A percentile compares a stretch with the other conserved stretches of the same genome.
Conservation (phyloP, 2,888 invertebrate species). For the Aphrophora alni region DNA sequence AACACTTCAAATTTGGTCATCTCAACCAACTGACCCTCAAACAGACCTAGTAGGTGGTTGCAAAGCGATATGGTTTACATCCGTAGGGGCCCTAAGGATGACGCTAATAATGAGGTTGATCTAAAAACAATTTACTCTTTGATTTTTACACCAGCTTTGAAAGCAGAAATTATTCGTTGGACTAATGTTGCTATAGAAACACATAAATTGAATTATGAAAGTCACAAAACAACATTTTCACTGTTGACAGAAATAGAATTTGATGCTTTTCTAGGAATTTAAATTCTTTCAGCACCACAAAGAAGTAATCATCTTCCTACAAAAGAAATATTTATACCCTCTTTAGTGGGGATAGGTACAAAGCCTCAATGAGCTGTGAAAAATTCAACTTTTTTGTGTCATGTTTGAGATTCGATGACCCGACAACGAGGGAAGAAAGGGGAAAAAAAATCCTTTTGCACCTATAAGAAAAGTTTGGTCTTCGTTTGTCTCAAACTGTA, state of each 20-base stretch:
- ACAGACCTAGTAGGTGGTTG: no score
- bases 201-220: background rate
- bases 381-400: slow-evolving; percentile 40
- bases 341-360: slow-evolving; percentile 28
- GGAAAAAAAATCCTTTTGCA: slow-evolving; percentile 32
- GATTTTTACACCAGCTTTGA: slow-evolving; percentile 14
- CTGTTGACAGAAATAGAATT: slow-evolving; percentile 21
- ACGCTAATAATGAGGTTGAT: slow-evolving; percentile 10
- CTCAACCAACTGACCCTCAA: no score
- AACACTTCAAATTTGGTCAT: no score
- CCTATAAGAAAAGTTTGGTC: slow-evolving; percentile 41
- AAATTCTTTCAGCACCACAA: slow-evolving; percentile 19
- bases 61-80: no score
- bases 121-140: slow-evolving; percentile 9
- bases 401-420: slow-evolving; percentile 36
- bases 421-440: slow-evolving; percentile 26
- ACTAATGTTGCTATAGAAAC: background rate
- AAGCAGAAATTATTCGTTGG: background rate
- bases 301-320: slow-evolving; percentile 18
- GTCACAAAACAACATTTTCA: background rate
- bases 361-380: slow-evolving; percentile 32
- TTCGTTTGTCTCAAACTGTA: slow-evolving; percentile 18
- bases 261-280: slow-evolving; percentile 22
- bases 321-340: slow-evolving; percentile 19
- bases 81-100: background rate